Percentiles rank a stretch among this genome's conserved stretches.
Conservation (phyloP, 2,888 invertebrate genomes). For the Hydropsyche betteni region DNA sequence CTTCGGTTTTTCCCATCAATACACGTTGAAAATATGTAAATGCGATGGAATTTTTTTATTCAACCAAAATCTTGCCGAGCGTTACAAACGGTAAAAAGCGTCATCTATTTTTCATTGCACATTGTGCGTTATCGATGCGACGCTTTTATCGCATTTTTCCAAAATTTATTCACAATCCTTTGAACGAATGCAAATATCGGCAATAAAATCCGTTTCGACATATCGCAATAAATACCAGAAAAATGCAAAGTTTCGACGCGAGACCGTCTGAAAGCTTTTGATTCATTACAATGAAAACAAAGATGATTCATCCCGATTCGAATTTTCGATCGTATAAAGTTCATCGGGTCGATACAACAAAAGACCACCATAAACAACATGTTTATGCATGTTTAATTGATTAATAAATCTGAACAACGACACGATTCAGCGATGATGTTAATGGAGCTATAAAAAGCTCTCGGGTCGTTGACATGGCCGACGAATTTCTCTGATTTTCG, state of each 20-base stretch:
- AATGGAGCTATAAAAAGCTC: slow-evolving; percentile 12
- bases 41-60: no score
- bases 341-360: no score
- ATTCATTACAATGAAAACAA: background rate
- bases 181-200: slow-evolving; percentile 18
- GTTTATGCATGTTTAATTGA: slow-evolving; percentile 1
- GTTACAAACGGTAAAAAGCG: no score
- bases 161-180: slow-evolving; percentile 6
- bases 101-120: slow-evolving; percentile 15
- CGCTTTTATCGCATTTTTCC: slow-evolving; percentile 8
- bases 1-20: no score
- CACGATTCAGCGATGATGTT: background rate
- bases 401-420: slow-evolving; percentile 22
- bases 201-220: slow-evolving; percentile 3
- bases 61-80: no score
- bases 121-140: background rate
- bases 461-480: slow-evolving; percentile 4
- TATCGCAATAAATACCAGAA: background rate
- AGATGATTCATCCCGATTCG: no score
- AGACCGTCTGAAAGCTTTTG: slow-evolving; percentile 9
- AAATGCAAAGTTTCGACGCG: slow-evolving; percentile 24
- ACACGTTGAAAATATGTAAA: no score
- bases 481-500: slow-evolving; percentile 14
- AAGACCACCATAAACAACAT: background rate
- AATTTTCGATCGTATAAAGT: no score